These are phyloP conservation scores for Keiferia lycopersicella DNA, from an alignment of 2,888 invertebrate genomes.

Conservation along the genomic window DNA sequence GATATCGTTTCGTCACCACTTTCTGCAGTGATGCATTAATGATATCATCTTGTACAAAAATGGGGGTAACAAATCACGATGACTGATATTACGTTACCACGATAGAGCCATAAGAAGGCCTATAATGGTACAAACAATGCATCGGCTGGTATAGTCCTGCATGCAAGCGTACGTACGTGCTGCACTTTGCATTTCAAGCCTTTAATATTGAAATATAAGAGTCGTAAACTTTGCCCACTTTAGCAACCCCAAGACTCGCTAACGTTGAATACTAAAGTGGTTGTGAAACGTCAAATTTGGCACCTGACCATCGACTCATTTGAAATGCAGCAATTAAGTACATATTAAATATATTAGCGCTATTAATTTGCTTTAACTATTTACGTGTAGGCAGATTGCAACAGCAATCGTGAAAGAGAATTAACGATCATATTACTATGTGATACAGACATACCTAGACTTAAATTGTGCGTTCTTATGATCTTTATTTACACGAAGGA, in stretches of 20 bases:
- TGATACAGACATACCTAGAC: background rate
- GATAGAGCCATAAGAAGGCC: background rate
- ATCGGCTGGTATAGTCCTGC: background rate
- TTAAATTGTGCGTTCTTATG: background rate
- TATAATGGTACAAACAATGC: constrained; percentile 3
- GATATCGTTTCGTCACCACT: background rate
- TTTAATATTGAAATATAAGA: constrained; percentile 36
- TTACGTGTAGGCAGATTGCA: background rate
- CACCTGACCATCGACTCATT: background rate
- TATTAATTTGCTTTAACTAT: constrained; percentile 27
- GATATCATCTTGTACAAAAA: constrained; percentile 18
- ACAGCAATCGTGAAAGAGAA: constrained; percentile 1
- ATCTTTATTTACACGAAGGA: background rate
- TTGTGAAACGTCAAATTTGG: constrained; percentile 38
- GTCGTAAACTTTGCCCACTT: constrained; percentile 50
- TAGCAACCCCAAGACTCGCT: constrained; percentile 50
- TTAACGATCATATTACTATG: background rate
- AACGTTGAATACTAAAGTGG: constrained; percentile 57
- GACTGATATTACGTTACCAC: constrained; percentile 34
- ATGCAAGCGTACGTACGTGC: constrained; percentile 6
- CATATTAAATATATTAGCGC: constrained; percentile 19
- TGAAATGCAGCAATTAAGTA: background rate
- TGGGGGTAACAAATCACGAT: constrained; percentile 36
- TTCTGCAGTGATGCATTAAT: constrained; percentile 24
- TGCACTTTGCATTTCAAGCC: constrained; percentile 10